Conservation (phyloP, 2,797 vertebrate species). For the Danionella dracula region DNA sequence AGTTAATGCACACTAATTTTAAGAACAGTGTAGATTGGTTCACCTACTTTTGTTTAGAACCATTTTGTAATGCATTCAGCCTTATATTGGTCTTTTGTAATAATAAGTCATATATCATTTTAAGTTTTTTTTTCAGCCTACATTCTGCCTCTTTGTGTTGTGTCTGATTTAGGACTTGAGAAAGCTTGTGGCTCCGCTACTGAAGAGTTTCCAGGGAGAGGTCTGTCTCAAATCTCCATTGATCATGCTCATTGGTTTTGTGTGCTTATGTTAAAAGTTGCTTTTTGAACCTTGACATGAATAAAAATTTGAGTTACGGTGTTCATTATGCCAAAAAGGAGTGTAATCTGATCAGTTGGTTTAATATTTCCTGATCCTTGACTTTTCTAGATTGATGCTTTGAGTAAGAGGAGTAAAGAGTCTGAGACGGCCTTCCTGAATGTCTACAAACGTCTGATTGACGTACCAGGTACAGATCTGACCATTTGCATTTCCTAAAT, state of each 20-base stretch:
- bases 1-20: too few relatives aligned
- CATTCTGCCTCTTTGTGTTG: not conserved
- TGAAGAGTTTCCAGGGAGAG: constrained; percentile 99
- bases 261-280: too few relatives aligned
- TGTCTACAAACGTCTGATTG: constrained; percentile 97
- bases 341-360: too few relatives aligned
- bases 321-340: too few relatives aligned
- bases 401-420: constrained; percentile 99
- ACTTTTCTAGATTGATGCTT: constrained; percentile 83
- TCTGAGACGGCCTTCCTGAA: constrained; percentile 98
- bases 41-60: too few relatives aligned
- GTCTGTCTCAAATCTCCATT: constrained; percentile 74
- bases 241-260: too few relatives aligned
- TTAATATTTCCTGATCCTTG: constrained; percentile 1
- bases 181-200: constrained; percentile 95
- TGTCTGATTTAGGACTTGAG: constrained; percentile 81
- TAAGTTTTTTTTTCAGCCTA: too few relatives aligned
- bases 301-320: constrained; percentile 46
- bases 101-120: too few relatives aligned
- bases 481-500: too few relatives aligned
- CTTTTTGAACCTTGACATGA: constrained; percentile 9
- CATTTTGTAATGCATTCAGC: too few relatives aligned
- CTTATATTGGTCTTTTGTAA: too few relatives aligned
- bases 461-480: constrained; percentile 99
- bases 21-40: too few relatives aligned